phyloP scores from a whole-genome alignment of 2,888 invertebrate genomes.

The Parelbella ahira region DNA sequence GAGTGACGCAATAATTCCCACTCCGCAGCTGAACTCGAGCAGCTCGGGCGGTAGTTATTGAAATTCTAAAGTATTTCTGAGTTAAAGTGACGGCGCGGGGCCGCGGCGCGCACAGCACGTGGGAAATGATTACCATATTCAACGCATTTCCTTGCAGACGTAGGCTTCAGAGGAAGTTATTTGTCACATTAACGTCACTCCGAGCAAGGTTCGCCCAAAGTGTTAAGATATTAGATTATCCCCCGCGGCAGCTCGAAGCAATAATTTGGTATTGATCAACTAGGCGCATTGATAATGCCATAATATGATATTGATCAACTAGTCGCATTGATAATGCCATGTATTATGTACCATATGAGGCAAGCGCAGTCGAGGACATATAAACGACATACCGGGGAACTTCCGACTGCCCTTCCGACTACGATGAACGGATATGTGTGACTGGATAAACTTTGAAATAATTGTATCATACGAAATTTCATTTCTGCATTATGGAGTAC shows the following conservation, averaged over 20 bases:
- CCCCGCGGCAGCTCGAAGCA: conserved; percentile 48
- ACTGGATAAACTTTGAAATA: too few species aligned
- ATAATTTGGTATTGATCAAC: conserved; percentile 46
- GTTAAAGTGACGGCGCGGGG: conserved; percentile 50
- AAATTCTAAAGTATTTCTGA: conserved; percentile 48
- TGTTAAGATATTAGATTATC: conserved; percentile 71
- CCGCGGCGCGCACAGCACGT: conserved; percentile 49
- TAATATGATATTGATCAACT: too few species aligned
- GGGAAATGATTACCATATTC: conserved; percentile 75
- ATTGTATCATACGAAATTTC: too few species aligned
- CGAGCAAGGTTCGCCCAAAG: conserved; percentile 55
- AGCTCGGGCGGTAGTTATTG: conserved; percentile 26
- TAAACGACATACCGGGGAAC: too few species aligned
- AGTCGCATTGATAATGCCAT: too few species aligned
- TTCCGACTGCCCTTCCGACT: too few species aligned
- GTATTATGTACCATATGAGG: too few species aligned
- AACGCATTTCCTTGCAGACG: conserved; percentile 58
- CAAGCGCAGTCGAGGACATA: too few species aligned
- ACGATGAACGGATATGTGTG: too few species aligned
- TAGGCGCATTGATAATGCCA: conserved; percentile 20
- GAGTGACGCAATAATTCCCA: conserved; percentile 1
- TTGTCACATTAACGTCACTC: conserved; percentile 78
- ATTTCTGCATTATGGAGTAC: too few species aligned
- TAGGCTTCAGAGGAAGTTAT: conserved; percentile 72
- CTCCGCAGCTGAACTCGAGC: background rate